Evolutionary conservation across 2,888 invertebrate genomes (phyloP).

Genomic region (Deilephila porcellus): DNA sequence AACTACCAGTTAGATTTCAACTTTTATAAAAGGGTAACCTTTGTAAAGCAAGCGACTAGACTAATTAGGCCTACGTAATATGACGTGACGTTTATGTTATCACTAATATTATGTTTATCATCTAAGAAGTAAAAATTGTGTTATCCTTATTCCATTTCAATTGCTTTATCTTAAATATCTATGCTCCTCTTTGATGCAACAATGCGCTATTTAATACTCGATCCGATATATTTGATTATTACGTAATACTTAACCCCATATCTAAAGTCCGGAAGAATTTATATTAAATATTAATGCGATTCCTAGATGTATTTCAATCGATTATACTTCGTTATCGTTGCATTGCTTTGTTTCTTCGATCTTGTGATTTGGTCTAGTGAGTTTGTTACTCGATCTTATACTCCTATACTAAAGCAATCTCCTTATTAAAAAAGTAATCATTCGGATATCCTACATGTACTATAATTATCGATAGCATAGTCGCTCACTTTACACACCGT

Average conservation of each 20-base stretch:
- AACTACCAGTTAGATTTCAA: not conserved
- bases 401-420: not conserved
- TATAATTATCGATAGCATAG: conserved; percentile 12
- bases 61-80: conserved; percentile 19
- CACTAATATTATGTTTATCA: conserved; percentile 13
- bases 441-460: not conserved
- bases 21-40: conserved; percentile 1
- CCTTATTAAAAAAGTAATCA: not conserved
- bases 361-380: too few relatives aligned
- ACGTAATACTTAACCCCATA: not conserved
- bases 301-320: too few relatives aligned
- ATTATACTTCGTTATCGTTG: too few relatives aligned
- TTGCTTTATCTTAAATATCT: not conserved
- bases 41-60: conserved; percentile 22
- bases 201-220: not conserved
- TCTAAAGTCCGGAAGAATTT: too few relatives aligned
- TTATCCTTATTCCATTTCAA: not conserved
- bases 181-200: not conserved
- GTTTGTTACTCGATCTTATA: not conserved
- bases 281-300: too few relatives aligned
- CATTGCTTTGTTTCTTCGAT: too few relatives aligned
- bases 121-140: conserved; percentile 16
- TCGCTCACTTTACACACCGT: conserved; percentile 14
- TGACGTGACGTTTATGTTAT: conserved; percentile 16
- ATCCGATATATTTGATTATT: conserved; percentile 8